Base-by-base conservation (phyloP, 1,140 invertebrate species). In the Zophobas morio region DNA sequence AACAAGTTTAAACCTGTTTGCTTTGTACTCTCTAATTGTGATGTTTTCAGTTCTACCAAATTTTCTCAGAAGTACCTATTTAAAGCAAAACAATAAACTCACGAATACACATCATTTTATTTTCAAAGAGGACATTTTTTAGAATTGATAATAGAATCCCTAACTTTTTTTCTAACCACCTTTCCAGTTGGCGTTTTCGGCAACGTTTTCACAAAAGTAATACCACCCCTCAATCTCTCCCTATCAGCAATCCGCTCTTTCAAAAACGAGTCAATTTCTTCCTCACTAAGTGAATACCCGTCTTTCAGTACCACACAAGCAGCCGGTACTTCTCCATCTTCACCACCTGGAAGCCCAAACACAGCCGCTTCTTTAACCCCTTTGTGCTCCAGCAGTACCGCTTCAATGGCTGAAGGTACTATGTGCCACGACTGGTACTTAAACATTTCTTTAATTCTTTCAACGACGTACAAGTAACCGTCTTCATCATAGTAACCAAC, bases 391-490 rank as follows among this genome's bases (percentile, higher is more conserved):
- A 75, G 80, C 5, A 95, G 87, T 1, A 94, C 82, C 36, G 86
- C 87, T 84, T 95, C 94, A 8, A 95, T 89, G 78, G 86, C 86
- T 1, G 86, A 84, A 37, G 87, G 88, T 2, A 86, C 85, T 46
- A 89, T 88, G 81, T 89, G 88, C 42, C 86, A 83, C 37, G 86
- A 88, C 81, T 88, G 88, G 56, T 91, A 93, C 86, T 94, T 94
- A 66, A 94, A 93, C 20, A 94, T 87, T 82, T 94, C 93, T 79
- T 93, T 94, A 36, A 93, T 84, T 60, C 94, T 85, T 74, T 92
- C 93, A 6, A 92, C 88, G 49, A 94, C 88, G 75, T 87, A 92
- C 47, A 94, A 88, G 63, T 88, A 90, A 0, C 88, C 89, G 20
- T 92, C 88, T 66, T 90, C 87, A 77, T 94, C 91, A 73, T 91